Base-by-base conservation (phyloP, 2,113 vertebrate genomes). In the Potamarius usumacintae region DNA sequence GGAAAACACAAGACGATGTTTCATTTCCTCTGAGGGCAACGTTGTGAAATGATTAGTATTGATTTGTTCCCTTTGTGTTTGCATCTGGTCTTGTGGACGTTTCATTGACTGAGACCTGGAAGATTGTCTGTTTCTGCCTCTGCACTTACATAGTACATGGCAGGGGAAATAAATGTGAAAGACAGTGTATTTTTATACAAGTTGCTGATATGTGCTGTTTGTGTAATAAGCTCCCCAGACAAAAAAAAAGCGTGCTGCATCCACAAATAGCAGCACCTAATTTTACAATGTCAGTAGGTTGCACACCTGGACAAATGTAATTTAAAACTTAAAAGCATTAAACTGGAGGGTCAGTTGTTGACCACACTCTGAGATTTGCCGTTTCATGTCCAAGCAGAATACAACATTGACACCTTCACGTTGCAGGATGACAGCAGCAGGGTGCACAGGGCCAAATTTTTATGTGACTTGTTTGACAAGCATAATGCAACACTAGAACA, bases 41-140 rank as follows among this genome's bases (percentile, higher is more conserved):
- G 90, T 88, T 83, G 82, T 90, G 92, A 93, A 93, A 94, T 95
- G 94, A 95, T 95, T 94, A 94, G 91, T 95, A 95, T 96, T 92
- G 95, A 95, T 95, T 88, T 84, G 60, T 86, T 65, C 89, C 84
- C 90, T 93, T 84, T 84, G 90, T 81, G 87, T 92, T 93, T 92
- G 93, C 91, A 91, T 94, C 92, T 87, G 87, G 92, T 92, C 42
- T 91, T 71, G 87, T 83, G 91, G 91, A 91, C 90, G 89, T 93
- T 91, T 91, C 93, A 94, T 94, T 94, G 93, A 94, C 94, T 93
- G 90, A 91, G 62, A 92, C 89, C 90, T 90, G 86, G 90, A 90
- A 90, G 5, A 90, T 90, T 91, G 91, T 88, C 79, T 93, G 89
- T 91, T 85, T 85, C 17, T 22, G 58, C 42, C 11, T 58, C 15